Evolutionary conservation across 1,140 invertebrate genomes (phyloP), one percentile per base, ranked within the genome.

Genomic region (Drosophila teissieri): DNA sequence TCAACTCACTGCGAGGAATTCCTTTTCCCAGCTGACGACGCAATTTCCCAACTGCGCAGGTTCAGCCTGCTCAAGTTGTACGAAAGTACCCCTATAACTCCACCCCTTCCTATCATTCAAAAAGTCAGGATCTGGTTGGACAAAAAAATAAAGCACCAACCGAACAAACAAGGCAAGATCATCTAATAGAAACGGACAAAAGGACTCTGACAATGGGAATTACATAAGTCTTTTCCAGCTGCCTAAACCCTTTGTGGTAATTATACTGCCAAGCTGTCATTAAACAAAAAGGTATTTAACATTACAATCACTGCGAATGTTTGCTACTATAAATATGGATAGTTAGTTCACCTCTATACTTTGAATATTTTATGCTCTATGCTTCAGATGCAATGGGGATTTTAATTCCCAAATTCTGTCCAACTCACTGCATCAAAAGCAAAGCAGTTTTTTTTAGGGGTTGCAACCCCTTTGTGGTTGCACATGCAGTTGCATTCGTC

Each of bases 31-130:
- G 19, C 24, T 4, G 60, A 61, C 22, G 74, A 82, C 81, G 83
- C 72, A 88, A 57, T 89, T 54, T 34, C 34, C 14, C 76, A 88
- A 88, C 68, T 88, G 84, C 84, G 84, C 84, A 88, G 69, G 80
- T 69, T 72, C 52, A 4, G 15, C 5, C 24, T n/a, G 72, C 58
- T 73, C 45, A 74, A 55, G 45, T 57, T 39, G 45, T 17, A 19
- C 7, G 27, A 31, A 31, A 31, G 27, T 31, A 31, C 27, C 27
- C 27, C 27, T 8, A 37, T 37, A 62, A 19, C n/a, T 62, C 17
- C 27, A 36, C 14, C n/a, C 51, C 24, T 54, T 22, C 27, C 37
- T 36, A 54, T 75, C 46, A 36, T 53, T 65, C 53, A 46, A 53
- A 39, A 77, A 77, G 73, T 77, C 73, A 77, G 73, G 64, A 70